A percentile compares a stretch with the other conserved stretches of the same genome.
Evolutionary conservation across 2,797 vertebrate species (phyloP).

Genomic region (Tauraco hartlaubi): DNA sequence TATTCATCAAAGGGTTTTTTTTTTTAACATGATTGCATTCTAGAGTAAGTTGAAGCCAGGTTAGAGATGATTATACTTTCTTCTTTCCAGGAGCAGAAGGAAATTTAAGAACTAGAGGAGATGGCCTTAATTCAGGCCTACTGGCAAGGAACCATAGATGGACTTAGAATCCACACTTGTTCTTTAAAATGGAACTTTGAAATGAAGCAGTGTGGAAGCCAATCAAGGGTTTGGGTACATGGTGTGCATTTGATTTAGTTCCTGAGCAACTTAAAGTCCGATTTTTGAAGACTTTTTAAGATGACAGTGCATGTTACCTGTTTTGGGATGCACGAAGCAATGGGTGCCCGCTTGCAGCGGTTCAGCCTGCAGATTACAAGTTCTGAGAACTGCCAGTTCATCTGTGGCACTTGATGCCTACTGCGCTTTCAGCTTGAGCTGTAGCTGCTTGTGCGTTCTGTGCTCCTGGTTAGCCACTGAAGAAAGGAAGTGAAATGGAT

Average conservation of each 20-base stretch:
- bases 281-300: neutral
- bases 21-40: neutral
- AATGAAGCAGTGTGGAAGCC: neutral
- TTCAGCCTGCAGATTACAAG: neutral
- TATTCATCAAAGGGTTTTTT: neutral
- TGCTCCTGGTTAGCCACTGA: neutral
- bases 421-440: neutral
- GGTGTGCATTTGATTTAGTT: neutral
- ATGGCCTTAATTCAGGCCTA: neutral
- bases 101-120: neutral
- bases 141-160: neutral
- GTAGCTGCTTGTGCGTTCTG: neutral
- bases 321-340: neutral
- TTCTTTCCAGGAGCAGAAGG: neutral
- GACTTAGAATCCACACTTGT: fast-evolving
- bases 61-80: neutral
- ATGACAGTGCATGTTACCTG: neutral
- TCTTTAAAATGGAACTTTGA: neutral
- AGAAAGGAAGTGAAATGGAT: neutral
- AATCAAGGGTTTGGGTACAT: neutral
- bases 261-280: neutral
- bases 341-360: no score
- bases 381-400: neutral
- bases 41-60: neutral
- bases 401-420: neutral